Percentiles rank a stretch among this genome's conserved stretches.
These are phyloP conservation scores for Chaenodraco wilsoni DNA, from an alignment of 2,797 vertebrate species.

Conservation along the genomic window DNA sequence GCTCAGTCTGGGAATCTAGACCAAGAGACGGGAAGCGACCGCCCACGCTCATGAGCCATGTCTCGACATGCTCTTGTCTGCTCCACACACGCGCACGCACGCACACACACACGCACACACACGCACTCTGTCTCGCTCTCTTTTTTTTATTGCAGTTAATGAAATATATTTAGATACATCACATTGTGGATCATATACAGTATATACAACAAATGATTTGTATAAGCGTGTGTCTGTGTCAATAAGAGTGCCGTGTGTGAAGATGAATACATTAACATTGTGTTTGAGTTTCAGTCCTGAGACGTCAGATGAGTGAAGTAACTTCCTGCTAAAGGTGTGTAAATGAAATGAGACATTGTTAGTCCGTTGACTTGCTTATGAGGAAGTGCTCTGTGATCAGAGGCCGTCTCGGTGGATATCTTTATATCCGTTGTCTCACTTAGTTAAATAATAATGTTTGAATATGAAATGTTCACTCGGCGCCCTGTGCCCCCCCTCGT, in stretches of 20 bases:
- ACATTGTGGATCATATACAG: no score
- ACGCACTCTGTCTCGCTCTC: background rate
- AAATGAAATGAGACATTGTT: background rate
- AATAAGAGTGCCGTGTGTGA: no score
- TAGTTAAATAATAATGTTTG: background rate
- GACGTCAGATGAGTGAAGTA: no score
- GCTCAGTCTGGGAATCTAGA: slow-evolving; percentile 39
- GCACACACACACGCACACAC: no score
- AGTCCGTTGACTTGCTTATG: background rate
- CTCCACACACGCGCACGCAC: no score
- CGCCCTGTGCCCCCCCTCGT: slow-evolving; percentile 49
- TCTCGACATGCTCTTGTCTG: slow-evolving; percentile 45
- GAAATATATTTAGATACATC: no score
- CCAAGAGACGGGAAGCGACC: slow-evolving; percentile 67
- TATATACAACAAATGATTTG: no score
- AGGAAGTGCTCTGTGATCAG: background rate
- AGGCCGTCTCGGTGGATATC: background rate
- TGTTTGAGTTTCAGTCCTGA: no score
- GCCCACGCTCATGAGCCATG: slow-evolving; percentile 50
- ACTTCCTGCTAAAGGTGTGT: background rate
- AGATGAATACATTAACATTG: no score
- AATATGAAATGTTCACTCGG: background rate
- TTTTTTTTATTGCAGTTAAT: no score
- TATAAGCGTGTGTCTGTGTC: no score
- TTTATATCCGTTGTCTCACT: background rate